These are phyloP conservation scores for Austrolebias charrua DNA, from an alignment of 2,797 vertebrate genomes.

Conservation along the genomic window DNA sequence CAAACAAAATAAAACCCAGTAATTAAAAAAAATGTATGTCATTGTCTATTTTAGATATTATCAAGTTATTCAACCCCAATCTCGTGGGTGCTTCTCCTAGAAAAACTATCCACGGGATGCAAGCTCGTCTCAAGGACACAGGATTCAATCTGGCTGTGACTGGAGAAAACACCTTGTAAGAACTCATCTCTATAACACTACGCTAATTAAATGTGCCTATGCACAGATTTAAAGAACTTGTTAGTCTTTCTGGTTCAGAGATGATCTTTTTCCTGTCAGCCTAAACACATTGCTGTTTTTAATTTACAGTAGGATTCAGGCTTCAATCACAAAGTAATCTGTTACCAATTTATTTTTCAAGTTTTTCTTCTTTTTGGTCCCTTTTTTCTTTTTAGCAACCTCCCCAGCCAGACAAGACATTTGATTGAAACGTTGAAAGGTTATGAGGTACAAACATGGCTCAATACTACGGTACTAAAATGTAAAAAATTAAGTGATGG, in stretches of 20 bases:
- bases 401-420: slow-evolving; percentile 78
- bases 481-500: no score
- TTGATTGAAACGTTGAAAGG: slow-evolving; percentile 80
- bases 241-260: no score
- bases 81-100: slow-evolving; percentile 76
- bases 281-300: no score
- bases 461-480: neutral
- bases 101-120: slow-evolving; percentile 74
- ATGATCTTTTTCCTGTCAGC: no score
- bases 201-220: no score
- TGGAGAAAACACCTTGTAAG: slow-evolving; percentile 83
- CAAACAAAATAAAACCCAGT: neutral
- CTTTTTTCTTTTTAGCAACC: slow-evolving; percentile 65
- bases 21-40: neutral
- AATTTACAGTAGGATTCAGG: no score
- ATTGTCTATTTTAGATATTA: slow-evolving; percentile 71
- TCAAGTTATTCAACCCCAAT: slow-evolving; percentile 81
- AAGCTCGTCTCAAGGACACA: slow-evolving; percentile 74
- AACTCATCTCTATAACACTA: slow-evolving; percentile 10
- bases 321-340: no score
- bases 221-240: no score
- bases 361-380: no score
- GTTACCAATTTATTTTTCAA: no score
- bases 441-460: slow-evolving; percentile 65
- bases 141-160: slow-evolving; percentile 84